These are phyloP conservation scores for Paramormyrops kingsleyae DNA, from an alignment of 2,113 vertebrate species.

Conservation along the genomic window DNA sequence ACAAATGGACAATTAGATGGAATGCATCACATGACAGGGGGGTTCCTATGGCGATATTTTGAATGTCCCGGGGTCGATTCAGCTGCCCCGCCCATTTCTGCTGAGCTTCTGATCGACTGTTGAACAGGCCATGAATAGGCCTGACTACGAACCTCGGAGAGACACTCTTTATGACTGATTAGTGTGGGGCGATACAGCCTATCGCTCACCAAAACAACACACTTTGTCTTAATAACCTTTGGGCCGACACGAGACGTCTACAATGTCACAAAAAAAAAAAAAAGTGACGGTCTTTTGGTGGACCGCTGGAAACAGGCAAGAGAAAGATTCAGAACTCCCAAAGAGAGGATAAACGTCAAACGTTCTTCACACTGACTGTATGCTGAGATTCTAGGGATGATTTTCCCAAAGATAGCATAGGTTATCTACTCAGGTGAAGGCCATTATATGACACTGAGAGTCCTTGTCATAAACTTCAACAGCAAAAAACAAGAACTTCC, in stretches of 20 bases:
- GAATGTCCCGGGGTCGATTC: background rate
- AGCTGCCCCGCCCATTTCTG: constrained; percentile 17
- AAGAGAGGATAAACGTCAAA: background rate
- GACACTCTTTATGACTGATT: constrained; percentile 62
- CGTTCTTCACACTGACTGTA: background rate
- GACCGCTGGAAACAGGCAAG: constrained; percentile 54
- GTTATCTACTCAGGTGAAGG: constrained; percentile 37
- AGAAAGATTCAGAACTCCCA: constrained; percentile 48
- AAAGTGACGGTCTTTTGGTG: constrained; percentile 58
- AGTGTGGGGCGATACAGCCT: constrained; percentile 52
- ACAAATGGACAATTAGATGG: background rate
- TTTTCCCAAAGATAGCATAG: background rate
- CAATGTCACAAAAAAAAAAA: constrained; percentile 15
- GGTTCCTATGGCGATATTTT: background rate
- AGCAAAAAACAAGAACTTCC: background rate
- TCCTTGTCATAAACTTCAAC: background rate
- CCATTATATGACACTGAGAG: background rate
- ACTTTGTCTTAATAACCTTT: constrained; percentile 59
- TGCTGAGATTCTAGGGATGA: constrained; percentile 11
- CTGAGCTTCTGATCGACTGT: constrained; percentile 65
- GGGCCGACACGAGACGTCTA: constrained; percentile 32
- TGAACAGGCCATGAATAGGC: constrained; percentile 59
- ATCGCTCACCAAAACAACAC: constrained; percentile 53
- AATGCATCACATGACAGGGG: background rate
- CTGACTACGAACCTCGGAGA: constrained; percentile 62